Base-by-base conservation (phyloP, 2,797 vertebrate species). In the Neopelma chrysocephalum region DNA sequence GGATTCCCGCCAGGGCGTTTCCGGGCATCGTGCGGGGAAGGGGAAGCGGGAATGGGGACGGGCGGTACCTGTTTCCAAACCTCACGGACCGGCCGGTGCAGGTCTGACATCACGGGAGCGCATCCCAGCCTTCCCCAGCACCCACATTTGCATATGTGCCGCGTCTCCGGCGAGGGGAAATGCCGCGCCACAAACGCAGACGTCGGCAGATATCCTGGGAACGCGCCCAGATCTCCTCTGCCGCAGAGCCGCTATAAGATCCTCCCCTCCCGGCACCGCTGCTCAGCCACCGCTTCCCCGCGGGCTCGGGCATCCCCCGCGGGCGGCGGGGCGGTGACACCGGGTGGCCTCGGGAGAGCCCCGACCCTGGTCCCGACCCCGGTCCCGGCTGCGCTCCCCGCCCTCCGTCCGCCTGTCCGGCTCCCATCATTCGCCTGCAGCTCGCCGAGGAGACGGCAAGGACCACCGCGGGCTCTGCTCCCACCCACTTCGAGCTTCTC, bases 81-180 rank as follows among this genome's bases (percentile, higher is more conserved):
- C 57, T 11, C 23, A 2, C 15, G 7, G 26, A 5, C 1, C 4
- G 9, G 3, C 36, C 0, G 70, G 12, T 9, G 27, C 29, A 1
- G 50, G 29, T 15, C 12, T 6, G 60, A 1, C 23, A 47, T 1
- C 73, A 1, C 7, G n/a, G 56, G 22, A 58, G 57, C 25, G 23
- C 57, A 9, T 38, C 34, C 34, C 11, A 32, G 15, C 9, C 72
- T 10, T 27, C 54, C 38, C 6, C 3, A 16, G 6, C 40, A 17
- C 10, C 51, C 85, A 1, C 3, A 47, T 83, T 87, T 82, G 80
- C 95, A 25, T 60, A 21, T 12, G 54, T 9, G 43, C 66, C 20
- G 27, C 1, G 15, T 15, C 62, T 8, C 27, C 48, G 2, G 60
- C 32, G 34, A 18, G 38, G 50, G 90, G 96, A 96, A 96, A 90